Evolutionary conservation across 2,113 vertebrate species (phyloP).

Genomic region (Chaenocephalus aceratus): DNA sequence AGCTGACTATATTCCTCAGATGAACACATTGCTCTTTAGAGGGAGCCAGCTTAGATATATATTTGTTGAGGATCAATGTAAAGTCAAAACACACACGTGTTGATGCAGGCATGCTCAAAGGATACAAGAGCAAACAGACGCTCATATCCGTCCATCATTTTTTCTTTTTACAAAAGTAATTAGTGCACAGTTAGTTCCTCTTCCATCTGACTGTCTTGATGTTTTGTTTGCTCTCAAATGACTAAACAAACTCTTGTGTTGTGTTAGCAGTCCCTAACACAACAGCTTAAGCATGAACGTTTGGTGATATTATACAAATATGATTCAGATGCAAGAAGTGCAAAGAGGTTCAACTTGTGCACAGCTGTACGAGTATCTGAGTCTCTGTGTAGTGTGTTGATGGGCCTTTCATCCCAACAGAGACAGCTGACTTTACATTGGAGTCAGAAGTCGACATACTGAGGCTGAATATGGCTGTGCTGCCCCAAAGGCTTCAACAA

Average conservation of each 20-base stretch:
- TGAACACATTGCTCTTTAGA: slow-evolving; percentile 33
- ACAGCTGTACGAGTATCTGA: too few relatives aligned
- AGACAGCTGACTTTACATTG: too few relatives aligned
- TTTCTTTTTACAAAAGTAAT: slow-evolving; percentile 17
- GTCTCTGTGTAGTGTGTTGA: too few relatives aligned
- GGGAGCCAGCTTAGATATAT: slow-evolving; percentile 21
- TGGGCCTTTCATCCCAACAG: too few relatives aligned
- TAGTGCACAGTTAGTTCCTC: slow-evolving; percentile 19
- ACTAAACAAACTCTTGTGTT: background rate
- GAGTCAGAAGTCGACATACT: too few relatives aligned
- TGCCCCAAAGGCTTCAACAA: too few relatives aligned
- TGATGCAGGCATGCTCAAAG: slow-evolving; percentile 42
- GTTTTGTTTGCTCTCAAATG: slow-evolving; percentile 7
- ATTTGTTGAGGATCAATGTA: slow-evolving; percentile 33
- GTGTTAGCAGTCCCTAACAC: too few relatives aligned
- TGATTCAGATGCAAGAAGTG: too few relatives aligned
- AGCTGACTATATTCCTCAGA: slow-evolving; percentile 40
- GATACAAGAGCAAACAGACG: slow-evolving; percentile 12
- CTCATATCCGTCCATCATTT: slow-evolving; percentile 13
- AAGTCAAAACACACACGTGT: slow-evolving; percentile 22
- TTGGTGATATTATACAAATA: too few relatives aligned
- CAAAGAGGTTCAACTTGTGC: too few relatives aligned
- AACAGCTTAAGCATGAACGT: too few relatives aligned
- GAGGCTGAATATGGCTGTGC: too few relatives aligned
- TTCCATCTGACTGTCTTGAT: background rate